Percentiles rank a stretch among this genome's conserved stretches.
Evolutionary conservation across 1,140 invertebrate species (phyloP).

Genomic region (Doryteuthis pealeii): DNA sequence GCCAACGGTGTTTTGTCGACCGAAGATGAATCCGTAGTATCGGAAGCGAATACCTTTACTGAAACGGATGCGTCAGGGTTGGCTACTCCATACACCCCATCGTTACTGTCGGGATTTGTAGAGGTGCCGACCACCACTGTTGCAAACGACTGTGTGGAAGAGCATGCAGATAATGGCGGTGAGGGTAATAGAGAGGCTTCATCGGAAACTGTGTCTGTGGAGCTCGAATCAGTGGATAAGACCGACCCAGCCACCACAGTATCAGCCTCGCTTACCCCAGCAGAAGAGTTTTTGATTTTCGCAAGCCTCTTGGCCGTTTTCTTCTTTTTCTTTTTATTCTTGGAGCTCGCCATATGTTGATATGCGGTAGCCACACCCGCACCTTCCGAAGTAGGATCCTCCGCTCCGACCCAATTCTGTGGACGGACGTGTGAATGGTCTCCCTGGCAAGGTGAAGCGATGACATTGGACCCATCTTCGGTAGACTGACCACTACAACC

Average conservation of each 20-base stretch:
- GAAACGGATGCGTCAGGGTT: background rate
- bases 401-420: background rate
- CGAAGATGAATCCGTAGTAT: background rate
- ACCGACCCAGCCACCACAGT: background rate
- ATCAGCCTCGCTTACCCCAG: background rate
- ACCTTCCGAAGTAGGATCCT: background rate
- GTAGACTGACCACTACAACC: background rate
- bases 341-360: background rate
- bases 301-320: background rate
- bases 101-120: background rate
- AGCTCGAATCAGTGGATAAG: too few relatives aligned
- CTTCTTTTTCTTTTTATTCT: slow-evolving; percentile 9
- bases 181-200: too few relatives aligned
- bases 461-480: background rate
- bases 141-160: too few relatives aligned
- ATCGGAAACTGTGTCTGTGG: too few relatives aligned
- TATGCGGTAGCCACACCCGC: background rate
- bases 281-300: background rate
- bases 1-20: background rate
- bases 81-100: background rate
- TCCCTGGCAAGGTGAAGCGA: background rate
- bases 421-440: background rate
- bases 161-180: too few relatives aligned
- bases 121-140: background rate
- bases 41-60: background rate